Conservation (phyloP, 2,888 invertebrate species). For the Harpagoxenus sublaevis region DNA sequence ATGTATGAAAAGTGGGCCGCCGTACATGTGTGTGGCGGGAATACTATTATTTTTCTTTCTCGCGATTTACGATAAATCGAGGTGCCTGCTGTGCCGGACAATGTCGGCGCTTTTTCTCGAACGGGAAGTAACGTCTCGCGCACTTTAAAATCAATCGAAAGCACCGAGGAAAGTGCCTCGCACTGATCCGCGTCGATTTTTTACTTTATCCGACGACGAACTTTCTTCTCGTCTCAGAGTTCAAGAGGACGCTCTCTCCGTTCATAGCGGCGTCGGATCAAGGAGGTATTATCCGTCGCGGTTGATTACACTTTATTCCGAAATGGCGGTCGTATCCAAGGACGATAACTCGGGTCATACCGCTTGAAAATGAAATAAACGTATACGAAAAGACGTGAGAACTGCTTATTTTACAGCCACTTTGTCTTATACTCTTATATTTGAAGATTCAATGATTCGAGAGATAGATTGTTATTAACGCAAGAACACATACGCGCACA, state of each 20-base stretch:
- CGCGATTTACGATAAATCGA: slow-evolving; percentile 65
- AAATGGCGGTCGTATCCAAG: slow-evolving; percentile 41
- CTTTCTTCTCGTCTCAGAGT: slow-evolving; percentile 27
- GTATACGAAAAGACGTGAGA: not conserved
- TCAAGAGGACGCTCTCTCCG: slow-evolving; percentile 44
- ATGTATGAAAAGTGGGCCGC: slow-evolving; percentile 27
- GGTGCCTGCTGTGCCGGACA: slow-evolving; percentile 55
- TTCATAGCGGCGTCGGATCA: slow-evolving; percentile 39
- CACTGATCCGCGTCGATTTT: slow-evolving; percentile 67
- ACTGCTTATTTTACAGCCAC: not conserved
- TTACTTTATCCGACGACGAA: slow-evolving; percentile 61
- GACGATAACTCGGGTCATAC: slow-evolving; percentile 24
- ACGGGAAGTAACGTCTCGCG: slow-evolving; percentile 51
- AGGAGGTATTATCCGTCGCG: slow-evolving; percentile 48
- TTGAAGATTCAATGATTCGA: not conserved
- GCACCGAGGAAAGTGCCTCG: slow-evolving; percentile 65
- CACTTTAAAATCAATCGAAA: slow-evolving; percentile 74
- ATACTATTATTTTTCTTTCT: slow-evolving; percentile 57
- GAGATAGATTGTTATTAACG: slow-evolving; percentile 5
- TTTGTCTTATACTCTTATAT: slow-evolving; percentile 4
- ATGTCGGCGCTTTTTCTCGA: slow-evolving; percentile 65
- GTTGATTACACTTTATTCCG: slow-evolving; percentile 50
- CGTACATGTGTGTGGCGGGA: slow-evolving; percentile 22
- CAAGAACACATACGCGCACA: too few species aligned
- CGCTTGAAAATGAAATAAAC: slow-evolving; percentile 21